Percentiles rank a stretch among this genome's conserved stretches.
Conservation (phyloP, 2,113 vertebrate genomes). For the Sander lucioperca region DNA sequence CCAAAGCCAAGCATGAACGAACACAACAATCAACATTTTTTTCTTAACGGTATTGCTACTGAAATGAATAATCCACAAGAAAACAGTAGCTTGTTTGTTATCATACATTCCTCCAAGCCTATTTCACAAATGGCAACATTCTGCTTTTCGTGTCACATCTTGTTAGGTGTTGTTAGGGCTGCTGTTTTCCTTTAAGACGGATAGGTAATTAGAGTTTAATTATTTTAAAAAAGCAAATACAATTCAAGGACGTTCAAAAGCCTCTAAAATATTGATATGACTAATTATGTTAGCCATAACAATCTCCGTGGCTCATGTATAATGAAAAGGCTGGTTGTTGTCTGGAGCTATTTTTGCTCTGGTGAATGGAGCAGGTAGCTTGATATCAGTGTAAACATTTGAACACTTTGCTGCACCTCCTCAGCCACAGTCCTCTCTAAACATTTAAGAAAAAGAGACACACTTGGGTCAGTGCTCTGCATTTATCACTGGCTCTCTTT, state of each 20-base stretch:
- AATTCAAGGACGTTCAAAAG: slow-evolving; percentile 5
- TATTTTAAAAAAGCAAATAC: background rate
- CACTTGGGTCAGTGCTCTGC: slow-evolving; percentile 29
- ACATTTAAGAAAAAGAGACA: slow-evolving; percentile 41
- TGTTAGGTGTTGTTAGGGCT: background rate
- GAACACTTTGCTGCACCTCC: slow-evolving; percentile 10
- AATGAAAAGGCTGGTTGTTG: background rate
- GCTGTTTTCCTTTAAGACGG: background rate
- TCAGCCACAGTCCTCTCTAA: slow-evolving; percentile 36
- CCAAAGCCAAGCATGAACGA: slow-evolving; percentile 26
- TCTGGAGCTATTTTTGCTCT: slow-evolving; percentile 18
- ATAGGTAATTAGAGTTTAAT: background rate
- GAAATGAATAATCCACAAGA: background rate
- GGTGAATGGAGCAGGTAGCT: slow-evolving; percentile 13
- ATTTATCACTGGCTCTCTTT: slow-evolving; percentile 53
- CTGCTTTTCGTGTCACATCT: slow-evolving; percentile 32
- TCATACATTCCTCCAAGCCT: slow-evolving; percentile 26
- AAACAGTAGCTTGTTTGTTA: background rate
- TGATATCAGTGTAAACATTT: slow-evolving; percentile 53
- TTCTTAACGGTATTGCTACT: background rate
- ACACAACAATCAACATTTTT: slow-evolving; percentile 23
- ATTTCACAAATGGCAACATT: slow-evolving; percentile 1
- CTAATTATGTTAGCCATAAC: background rate
- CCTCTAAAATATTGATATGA: background rate
- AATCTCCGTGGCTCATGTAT: background rate